Base-by-base conservation (phyloP, 1,140 invertebrate genomes). In the Neoseiulus cucumeris region DNA sequence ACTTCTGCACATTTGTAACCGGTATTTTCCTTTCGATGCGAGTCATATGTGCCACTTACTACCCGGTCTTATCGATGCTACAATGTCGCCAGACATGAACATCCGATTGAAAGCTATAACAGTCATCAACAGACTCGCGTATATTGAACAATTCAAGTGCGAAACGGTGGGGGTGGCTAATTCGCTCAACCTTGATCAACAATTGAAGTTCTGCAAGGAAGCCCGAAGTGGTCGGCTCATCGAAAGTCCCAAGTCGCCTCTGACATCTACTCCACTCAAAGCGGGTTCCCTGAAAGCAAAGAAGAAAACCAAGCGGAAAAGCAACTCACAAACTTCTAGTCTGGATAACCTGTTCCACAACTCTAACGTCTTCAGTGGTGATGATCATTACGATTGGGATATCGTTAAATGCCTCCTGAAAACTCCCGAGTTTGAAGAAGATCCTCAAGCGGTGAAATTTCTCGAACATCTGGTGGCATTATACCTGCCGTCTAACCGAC, bases 1-100 rank as follows among this genome's bases (percentile, higher is more conserved):
- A 75, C 77, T 95, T 39, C 74, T 94, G 65, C 86, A 92, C 75
- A 78, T 94, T 70, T 84, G 89, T 70, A 71, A 70, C 68, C 65
- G 44, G 33, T 65, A 65, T 59, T 22, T 47, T 68, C 14, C 45
- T 41, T 44, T 42, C 28, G 28, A 66, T 18, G 41, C 44, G 2
- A 29, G 44, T 22, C 41, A 66, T 20, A 47, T 42, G 41, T 66
- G 41, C 44, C 44, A 45, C 5, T 22, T 45, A 66, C 22, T 45
- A 14, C 29, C 28, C 1, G 42, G 28, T n/a, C 51, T 59, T 14
- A 59, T 59, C 51, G 51, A 59, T 9, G 51, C 51, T 17, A 59
- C 51, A 12, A 59, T 59, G 51, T 59, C 51, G 33, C 51, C 51
- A 25, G 22, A 59, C 22, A 59, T 59, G 51, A 25, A 59, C 33